These are phyloP conservation scores for Clarias platycephalus DNA, from an alignment of 2,797 vertebrate genomes.

Conservation along the genomic window DNA sequence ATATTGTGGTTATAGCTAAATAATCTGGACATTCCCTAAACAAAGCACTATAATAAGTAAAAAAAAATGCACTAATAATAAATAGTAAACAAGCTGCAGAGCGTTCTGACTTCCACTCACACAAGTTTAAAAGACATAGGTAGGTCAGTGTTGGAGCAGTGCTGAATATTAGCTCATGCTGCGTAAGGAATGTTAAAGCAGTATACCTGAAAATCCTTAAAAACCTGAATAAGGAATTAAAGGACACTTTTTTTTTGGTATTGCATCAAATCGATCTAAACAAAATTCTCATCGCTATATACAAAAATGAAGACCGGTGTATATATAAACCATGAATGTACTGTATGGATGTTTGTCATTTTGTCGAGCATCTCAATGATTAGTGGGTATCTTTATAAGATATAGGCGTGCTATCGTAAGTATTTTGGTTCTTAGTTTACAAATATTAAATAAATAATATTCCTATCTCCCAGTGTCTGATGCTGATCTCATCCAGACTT, in stretches of 20 bases:
- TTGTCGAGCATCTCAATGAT: background rate
- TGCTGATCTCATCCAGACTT: background rate
- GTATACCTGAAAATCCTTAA: background rate
- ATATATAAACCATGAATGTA: background rate
- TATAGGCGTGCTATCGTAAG: background rate
- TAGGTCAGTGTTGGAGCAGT: background rate
- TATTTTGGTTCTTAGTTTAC: background rate
- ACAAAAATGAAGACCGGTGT: background rate
- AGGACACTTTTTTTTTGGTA: background rate
- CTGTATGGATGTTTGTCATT: background rate
- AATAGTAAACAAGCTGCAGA: background rate
- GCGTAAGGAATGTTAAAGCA: background rate
- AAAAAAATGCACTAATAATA: background rate
- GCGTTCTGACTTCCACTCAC: background rate
- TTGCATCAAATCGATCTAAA: background rate
- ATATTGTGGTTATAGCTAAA: background rate
- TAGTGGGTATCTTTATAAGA: too few relatives aligned
- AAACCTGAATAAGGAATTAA: background rate
- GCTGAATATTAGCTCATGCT: background rate
- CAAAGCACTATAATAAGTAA: background rate
- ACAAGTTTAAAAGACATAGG: too few relatives aligned
- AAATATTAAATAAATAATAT: slow-evolving; percentile 10
- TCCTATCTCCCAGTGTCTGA: background rate
- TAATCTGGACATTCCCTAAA: background rate
- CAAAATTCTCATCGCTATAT: background rate